A percentile compares a stretch with the other conserved stretches of the same genome.
phyloP scores from a whole-genome alignment of 1,140 invertebrate genomes.

The Drosophila melanica region DNA sequence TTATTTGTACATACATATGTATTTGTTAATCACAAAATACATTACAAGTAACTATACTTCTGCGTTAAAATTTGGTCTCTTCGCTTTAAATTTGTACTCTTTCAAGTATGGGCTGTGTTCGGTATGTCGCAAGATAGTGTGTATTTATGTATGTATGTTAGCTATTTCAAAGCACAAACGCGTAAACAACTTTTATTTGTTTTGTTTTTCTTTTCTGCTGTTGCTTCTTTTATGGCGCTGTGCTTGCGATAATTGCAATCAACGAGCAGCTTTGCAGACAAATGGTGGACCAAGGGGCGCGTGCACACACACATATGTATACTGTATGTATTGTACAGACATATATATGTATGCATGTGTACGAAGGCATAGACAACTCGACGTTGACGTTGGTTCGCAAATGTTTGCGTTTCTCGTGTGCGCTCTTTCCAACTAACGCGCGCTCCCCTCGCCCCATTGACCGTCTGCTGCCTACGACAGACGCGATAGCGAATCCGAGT shows the following conservation, averaged over 20 bases:
- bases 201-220: conserved; percentile 38
- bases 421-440: conserved; percentile 23
- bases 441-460: conserved; percentile 7
- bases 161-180: conserved; percentile 59
- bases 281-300: background rate
- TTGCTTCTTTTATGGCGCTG: conserved; percentile 58
- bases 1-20: background rate
- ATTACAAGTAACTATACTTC: too few relatives aligned
- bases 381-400: conserved; percentile 35
- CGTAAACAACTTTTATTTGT: conserved; percentile 72
- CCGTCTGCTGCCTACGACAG: background rate
- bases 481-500: conserved; percentile 51
- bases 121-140: background rate
- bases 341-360: background rate
- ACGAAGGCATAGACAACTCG: conserved; percentile 9
- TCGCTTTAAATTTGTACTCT: too few relatives aligned
- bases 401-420: conserved; percentile 24
- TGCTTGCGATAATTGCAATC: conserved; percentile 68
- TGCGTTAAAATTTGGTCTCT: too few relatives aligned
- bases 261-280: conserved; percentile 46
- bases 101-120: background rate
- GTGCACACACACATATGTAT: background rate
- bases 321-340: too few relatives aligned
- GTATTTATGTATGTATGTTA: conserved; percentile 1
- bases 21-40: too few relatives aligned